These are phyloP conservation scores for Setipinna tenuifilis DNA, from an alignment of 2,797 vertebrate genomes.

Conservation along the genomic window DNA sequence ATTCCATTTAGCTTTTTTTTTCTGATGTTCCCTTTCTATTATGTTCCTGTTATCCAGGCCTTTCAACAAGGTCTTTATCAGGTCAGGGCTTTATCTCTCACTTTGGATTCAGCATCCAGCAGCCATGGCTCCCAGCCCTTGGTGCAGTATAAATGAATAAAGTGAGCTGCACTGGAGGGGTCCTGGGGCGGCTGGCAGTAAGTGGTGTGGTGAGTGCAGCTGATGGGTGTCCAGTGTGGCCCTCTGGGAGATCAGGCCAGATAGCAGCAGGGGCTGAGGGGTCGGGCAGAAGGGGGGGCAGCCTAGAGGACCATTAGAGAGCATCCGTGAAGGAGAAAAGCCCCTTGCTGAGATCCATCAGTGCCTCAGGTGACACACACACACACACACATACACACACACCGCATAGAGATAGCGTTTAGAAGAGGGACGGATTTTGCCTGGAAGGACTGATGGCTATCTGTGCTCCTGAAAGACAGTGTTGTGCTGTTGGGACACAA, in stretches of 20 bases:
- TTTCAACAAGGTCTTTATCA: neutral
- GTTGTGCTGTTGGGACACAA: neutral
- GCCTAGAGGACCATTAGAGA: neutral
- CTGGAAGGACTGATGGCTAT: neutral
- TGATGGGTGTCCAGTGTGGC: neutral
- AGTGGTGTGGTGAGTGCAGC: neutral
- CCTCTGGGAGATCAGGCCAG: neutral
- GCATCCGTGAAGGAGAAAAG: neutral
- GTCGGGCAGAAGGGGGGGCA: neutral
- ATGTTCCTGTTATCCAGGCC: neutral
- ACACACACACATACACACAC: neutral
- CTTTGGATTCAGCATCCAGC: neutral
- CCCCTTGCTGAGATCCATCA: neutral
- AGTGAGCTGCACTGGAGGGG: neutral
- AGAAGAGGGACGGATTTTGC: neutral
- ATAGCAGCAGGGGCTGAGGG: neutral
- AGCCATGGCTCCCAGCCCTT: neutral
- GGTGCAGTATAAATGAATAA: neutral
- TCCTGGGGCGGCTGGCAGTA: neutral
- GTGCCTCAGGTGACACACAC: neutral
- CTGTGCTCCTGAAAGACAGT: neutral
- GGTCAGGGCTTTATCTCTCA: neutral
- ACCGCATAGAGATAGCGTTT: neutral
- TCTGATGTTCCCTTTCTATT: neutral
- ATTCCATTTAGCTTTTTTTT: neutral